Conservation (phyloP, 2,888 invertebrate genomes). For the Patella pellucida region DNA sequence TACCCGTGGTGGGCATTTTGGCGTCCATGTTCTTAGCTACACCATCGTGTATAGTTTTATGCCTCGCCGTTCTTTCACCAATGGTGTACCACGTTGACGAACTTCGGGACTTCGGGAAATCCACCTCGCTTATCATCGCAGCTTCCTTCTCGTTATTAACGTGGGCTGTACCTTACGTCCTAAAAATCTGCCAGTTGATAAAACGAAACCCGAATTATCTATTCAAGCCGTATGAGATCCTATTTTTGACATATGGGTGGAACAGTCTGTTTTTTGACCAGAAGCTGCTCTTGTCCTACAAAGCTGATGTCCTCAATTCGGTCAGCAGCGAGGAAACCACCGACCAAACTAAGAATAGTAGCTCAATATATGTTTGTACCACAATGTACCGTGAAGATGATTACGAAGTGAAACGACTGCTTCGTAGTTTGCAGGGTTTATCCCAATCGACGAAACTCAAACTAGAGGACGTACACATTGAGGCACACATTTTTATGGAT, state of each 20-base stretch:
- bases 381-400: constrained; percentile 48
- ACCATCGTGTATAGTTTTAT: constrained; percentile 35
- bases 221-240: constrained; percentile 35
- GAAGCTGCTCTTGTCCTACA: constrained; percentile 36
- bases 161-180: constrained; percentile 37
- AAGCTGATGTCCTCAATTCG: constrained; percentile 33
- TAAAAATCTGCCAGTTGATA: constrained; percentile 21
- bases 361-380: constrained; percentile 41
- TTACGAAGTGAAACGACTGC: constrained; percentile 43
- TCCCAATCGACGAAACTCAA: constrained; percentile 34
- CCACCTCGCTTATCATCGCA: constrained; percentile 25
- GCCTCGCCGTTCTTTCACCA: constrained; percentile 27
- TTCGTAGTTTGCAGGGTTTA: constrained; percentile 33
- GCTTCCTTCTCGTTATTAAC: constrained; percentile 33
- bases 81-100: constrained; percentile 33
- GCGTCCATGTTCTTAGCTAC: constrained; percentile 45
- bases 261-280: constrained; percentile 43
- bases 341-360: constrained; percentile 13
- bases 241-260: constrained; percentile 40
- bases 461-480: constrained; percentile 29
- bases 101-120: constrained; percentile 37
- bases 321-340: background rate
- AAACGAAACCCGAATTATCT: constrained; percentile 26
- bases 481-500: constrained; percentile 44
- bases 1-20: constrained; percentile 41